phyloP scores from a whole-genome alignment of 2,888 invertebrate genomes.

The Perizoma affinitatum region DNA sequence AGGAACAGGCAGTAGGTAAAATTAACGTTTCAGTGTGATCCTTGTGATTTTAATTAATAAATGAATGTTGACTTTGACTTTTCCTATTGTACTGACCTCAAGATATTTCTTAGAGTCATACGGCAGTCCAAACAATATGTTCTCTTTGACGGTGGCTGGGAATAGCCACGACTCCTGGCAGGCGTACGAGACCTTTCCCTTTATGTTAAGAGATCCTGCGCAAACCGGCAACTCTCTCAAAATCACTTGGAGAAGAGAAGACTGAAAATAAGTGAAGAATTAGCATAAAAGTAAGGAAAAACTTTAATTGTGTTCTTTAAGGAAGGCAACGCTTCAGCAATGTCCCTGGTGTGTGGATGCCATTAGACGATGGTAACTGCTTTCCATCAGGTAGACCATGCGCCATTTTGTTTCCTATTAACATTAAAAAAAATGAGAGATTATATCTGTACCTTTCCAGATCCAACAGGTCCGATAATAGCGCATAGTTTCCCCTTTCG shows the following conservation, averaged over 20 bases:
- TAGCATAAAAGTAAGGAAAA: background rate
- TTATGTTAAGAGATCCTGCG: constrained; percentile 84
- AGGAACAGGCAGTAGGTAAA: no score
- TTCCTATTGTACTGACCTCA: constrained; percentile 57
- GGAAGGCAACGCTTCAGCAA: no score
- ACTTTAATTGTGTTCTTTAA: no score
- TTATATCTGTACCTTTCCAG: constrained; percentile 89
- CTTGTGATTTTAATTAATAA: no score
- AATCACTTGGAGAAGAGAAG: constrained; percentile 86
- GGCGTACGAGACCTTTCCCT: constrained; percentile 88
- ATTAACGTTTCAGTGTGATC: no score
- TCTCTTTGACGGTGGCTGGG: constrained; percentile 89
- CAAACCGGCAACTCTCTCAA: constrained; percentile 87
- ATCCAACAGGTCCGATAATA: constrained; percentile 94
- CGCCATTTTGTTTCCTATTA: no score
- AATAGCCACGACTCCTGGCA: constrained; percentile 94
- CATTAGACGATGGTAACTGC: no score
- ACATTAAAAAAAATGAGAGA: no score
- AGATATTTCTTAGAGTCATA: constrained; percentile 86
- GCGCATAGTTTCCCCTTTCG: constrained; percentile 87
- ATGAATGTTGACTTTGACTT: no score
- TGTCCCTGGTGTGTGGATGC: no score
- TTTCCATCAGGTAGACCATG: no score
- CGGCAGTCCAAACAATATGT: constrained; percentile 91
- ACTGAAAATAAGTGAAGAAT: constrained; percentile 61